Base-by-base conservation (phyloP, 2,113 vertebrate species). In the Megalops atlanticus region DNA sequence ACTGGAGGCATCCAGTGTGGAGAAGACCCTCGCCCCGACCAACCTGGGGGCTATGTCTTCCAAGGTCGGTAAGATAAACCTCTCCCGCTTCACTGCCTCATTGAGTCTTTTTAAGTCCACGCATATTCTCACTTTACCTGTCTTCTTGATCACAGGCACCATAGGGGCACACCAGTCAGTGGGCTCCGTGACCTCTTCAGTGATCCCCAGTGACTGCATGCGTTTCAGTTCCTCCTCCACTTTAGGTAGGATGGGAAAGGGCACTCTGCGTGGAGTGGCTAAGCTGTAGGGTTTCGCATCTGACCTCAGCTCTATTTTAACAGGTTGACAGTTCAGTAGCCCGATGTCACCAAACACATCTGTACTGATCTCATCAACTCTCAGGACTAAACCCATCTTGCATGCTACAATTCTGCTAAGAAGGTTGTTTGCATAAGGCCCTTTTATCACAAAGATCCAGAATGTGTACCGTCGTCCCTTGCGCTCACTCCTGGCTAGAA, bases 1-100 rank as follows among this genome's bases (percentile, higher is more conserved):
- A 64, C 80, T 78, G 24, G 83, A 84, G 0, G 70, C 52, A 24
- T 84, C 54, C 24, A 84, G 68, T 27, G 64, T 80, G 33, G 83
- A 84, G 24, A 80, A 86, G 27, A 84, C 64, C 0, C 18, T 58
- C 12, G 73, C 71, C 3, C 76, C 75, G 7, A 70, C 49, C 21
- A 86, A 31, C 38, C 80, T 76, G 36, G 82, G 54, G 49, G 76
- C 5, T 2, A 82, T 78, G 38, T 85, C 81, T n/a, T 84, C 84
- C 1, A 81, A 24, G 3, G 76, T 87, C 2, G 40, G 83, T 41
- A 86, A 27, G 10, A 84, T 69, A 1, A 52, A 52, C 16, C 49
- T 52, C 49, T 52, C 49, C 16, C 7, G 12, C 16, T 52, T 52
- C 49, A 52, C 49, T 16, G 49, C 49, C 49, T 52, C 49, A 52